phyloP scores from a whole-genome alignment of 2,113 vertebrate genomes.

The Piprites chloris region DNA sequence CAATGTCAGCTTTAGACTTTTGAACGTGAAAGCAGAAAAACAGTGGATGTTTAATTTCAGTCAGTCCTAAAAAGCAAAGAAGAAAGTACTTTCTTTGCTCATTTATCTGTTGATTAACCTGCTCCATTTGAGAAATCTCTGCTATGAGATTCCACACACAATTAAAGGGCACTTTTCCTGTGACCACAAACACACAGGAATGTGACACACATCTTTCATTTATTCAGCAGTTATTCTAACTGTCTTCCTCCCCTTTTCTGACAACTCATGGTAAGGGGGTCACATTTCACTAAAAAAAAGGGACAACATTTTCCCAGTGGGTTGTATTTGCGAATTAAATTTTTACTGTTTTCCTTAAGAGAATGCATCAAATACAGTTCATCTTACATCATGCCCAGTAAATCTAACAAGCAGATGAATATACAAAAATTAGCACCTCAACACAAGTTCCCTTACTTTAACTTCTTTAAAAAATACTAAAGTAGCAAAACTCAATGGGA shows the following conservation, averaged over 20 bases:
- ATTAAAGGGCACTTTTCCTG: conserved; percentile 11
- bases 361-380: neutral
- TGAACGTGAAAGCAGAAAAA: neutral
- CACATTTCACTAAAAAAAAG: neutral
- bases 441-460: neutral
- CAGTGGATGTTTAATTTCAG: neutral
- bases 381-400: neutral
- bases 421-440: neutral
- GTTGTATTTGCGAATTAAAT: neutral
- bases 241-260: neutral
- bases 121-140: neutral
- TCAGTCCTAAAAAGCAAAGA: neutral
- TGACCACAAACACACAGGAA: conserved; percentile 1
- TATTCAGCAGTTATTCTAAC: neutral
- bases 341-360: neutral
- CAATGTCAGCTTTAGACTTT: neutral
- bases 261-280: neutral
- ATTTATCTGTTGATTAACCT: neutral
- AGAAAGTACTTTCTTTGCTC: neutral
- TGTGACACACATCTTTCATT: neutral
- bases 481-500: neutral
- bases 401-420: neutral
- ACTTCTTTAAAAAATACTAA: neutral
- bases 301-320: neutral
- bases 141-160: neutral